Base-by-base conservation (phyloP, 2,888 invertebrate species). In the Lepidocyrtoides sp. region DNA sequence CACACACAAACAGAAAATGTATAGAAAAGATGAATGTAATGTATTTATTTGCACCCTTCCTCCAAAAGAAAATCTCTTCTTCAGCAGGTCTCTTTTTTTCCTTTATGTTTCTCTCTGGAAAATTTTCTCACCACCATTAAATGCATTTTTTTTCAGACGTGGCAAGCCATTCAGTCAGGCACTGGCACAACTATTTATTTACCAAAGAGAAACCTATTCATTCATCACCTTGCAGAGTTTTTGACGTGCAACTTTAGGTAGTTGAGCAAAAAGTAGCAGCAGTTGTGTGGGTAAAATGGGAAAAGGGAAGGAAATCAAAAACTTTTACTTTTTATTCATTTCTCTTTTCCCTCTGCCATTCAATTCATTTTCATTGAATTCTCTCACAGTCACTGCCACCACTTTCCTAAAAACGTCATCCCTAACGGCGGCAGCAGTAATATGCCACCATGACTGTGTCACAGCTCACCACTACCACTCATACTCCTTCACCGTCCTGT, bases 11-110 rank as follows among this genome's bases (percentile, higher is more conserved):
- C n/a, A n/a, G n/a, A n/a, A n/a, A n/a, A n/a, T n/a, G 54, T n/a
- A n/a, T 17, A 60, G 12, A 26, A 44, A 41, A 51, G 72, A 87
- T 79, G 66, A 69, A 72, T 88, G 63, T 54, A 88, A 69, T 72
- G 81, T 82, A 82, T 88, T 88, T 88, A 88, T 88, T 88, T 81
- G 81, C 88, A 79, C 88, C 88, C 48, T 82, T 63, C 20, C 69
- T 29, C 26, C n/a, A n/a, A n/a, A 54, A 29, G n/a, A n/a, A 79
- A 77, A 17, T n/a, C 51, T 54, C 54, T 51, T 20, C 72, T 79
- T 54, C 14, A 29, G 29, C n/a, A 17, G 36, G 60, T 26, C 60
- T 23, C 60, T 12, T 54, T 51, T 79, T 48, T 79, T 79, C 7
- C 10, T 29, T 20, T 2, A 8, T 32, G 51, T 32, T 79, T 77